Conservation (phyloP, 2,888 invertebrate genomes). For the Portevinia maculata region DNA sequence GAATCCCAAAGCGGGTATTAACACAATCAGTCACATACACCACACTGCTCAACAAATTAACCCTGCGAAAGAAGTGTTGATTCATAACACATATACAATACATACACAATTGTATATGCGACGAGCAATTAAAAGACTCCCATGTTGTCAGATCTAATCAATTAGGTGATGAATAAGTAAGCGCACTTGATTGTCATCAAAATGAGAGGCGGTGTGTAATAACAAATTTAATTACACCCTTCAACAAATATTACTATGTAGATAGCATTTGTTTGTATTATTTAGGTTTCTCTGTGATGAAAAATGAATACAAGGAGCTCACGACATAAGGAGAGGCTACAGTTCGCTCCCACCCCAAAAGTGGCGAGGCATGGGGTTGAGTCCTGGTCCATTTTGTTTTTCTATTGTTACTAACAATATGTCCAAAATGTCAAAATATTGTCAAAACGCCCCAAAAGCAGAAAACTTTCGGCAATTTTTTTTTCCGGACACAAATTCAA, state of each 20-base stretch:
- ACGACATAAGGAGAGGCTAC: no score
- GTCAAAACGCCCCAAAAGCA: no score
- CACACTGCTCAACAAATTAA: conserved; percentile 37
- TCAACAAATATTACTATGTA: conserved; percentile 40
- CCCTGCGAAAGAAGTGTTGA: conserved; percentile 39
- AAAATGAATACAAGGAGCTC: no score
- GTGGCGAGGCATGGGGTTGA: no score
- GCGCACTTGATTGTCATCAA: conserved; percentile 69
- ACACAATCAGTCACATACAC: conserved; percentile 54
- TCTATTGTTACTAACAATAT: no score
- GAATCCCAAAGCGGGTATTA: conserved; percentile 67
- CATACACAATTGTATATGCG: conserved; percentile 7
- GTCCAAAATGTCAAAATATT: no score
- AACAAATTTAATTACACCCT: conserved; percentile 70
- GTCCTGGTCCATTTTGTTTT: no score
- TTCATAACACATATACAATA: conserved; percentile 39
- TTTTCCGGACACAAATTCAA: no score
- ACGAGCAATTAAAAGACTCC: conserved; percentile 69
- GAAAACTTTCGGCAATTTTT: no score
- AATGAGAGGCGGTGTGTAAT: conserved; percentile 68
- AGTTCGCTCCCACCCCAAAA: no score
- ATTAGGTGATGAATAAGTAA: conserved; percentile 72
- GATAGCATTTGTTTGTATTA: background rate
- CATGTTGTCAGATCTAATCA: conserved; percentile 71
- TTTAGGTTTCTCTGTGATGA: no score